These are phyloP conservation scores for Lycophotia porphyrea DNA, from an alignment of 2,888 invertebrate genomes.

Conservation along the genomic window DNA sequence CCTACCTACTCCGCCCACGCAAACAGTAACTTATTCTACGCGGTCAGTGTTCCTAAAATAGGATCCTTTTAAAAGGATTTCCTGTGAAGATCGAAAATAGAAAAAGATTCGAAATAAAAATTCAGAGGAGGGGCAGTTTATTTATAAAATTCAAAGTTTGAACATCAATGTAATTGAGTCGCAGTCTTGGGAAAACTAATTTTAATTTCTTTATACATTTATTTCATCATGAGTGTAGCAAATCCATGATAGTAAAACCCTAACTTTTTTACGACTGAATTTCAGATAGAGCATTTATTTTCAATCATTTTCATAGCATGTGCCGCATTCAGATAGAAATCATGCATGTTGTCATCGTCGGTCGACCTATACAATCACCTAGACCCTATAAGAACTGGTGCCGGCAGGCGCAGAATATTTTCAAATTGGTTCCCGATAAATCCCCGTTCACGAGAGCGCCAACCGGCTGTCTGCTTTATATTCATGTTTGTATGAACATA, in stretches of 20 bases:
- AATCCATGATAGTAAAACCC: background rate
- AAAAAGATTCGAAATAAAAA: conserved; percentile 23
- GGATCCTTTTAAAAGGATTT: conserved; percentile 44
- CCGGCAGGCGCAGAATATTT: background rate
- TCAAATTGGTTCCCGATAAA: background rate
- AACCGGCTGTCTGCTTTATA: background rate
- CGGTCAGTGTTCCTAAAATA: conserved; percentile 58
- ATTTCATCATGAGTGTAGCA: background rate
- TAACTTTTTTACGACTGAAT: background rate
- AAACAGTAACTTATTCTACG: conserved; percentile 28
- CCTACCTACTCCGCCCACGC: conserved; percentile 60
- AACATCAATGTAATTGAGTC: background rate
- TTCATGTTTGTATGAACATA: too few relatives aligned
- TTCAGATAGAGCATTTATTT: too few relatives aligned
- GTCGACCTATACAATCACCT: too few relatives aligned
- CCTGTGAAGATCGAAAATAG: conserved; percentile 39
- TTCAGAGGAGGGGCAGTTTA: conserved; percentile 12
- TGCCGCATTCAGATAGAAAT: background rate
- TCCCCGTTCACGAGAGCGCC: background rate
- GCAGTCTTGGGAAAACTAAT: background rate
- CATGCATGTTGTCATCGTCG: background rate
- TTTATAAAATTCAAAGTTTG: conserved; percentile 21
- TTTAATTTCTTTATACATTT: background rate
- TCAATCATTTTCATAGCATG: too few relatives aligned
- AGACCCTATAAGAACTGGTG: background rate